Percentiles rank a stretch among this genome's conserved stretches.
These are phyloP conservation scores for Phoronis australis DNA, from an alignment of 2,888 invertebrate genomes.

Conservation along the genomic window DNA sequence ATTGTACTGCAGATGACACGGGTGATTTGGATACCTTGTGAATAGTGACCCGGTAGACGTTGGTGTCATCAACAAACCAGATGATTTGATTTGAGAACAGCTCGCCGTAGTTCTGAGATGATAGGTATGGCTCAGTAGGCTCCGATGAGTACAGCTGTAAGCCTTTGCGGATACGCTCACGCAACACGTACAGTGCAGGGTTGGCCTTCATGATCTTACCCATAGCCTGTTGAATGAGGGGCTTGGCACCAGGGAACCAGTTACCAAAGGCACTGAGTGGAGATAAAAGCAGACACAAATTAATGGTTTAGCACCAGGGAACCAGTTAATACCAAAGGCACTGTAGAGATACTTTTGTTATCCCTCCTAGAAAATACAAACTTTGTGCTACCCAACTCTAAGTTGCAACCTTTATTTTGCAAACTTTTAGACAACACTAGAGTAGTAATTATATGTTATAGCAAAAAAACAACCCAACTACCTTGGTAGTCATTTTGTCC, in stretches of 20 bases:
- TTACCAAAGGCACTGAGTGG: slow-evolving; percentile 94
- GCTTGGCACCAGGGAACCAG: slow-evolving; percentile 99
- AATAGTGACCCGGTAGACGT: slow-evolving; percentile 98
- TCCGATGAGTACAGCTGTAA: slow-evolving; percentile 96
- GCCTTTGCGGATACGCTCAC: slow-evolving; percentile 98
- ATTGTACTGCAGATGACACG: background rate
- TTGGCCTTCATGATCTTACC: slow-evolving; percentile 99
- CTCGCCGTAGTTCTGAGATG: slow-evolving; percentile 99
- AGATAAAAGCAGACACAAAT: too few species aligned
- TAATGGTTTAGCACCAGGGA: too few species aligned
- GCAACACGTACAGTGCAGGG: slow-evolving; percentile 92
- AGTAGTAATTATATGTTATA: too few species aligned
- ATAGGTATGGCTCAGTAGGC: slow-evolving; percentile 97
- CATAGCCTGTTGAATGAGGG: slow-evolving; percentile 98
- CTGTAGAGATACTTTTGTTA: too few species aligned
- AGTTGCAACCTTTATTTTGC: too few species aligned
- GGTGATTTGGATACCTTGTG: slow-evolving; percentile 65
- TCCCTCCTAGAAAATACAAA: too few species aligned
- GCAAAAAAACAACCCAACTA: too few species aligned
- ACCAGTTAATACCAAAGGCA: too few species aligned
- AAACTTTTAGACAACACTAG: too few species aligned
- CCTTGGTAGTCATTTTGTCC: too few species aligned
- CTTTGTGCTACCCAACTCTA: too few species aligned
- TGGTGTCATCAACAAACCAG: slow-evolving; percentile 99
- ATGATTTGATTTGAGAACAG: slow-evolving; percentile 99